Evolutionary conservation across 2,888 invertebrate genomes (phyloP), one percentile per base, ranked within the genome.

Genomic region (Hemicrepidius hirtus): DNA sequence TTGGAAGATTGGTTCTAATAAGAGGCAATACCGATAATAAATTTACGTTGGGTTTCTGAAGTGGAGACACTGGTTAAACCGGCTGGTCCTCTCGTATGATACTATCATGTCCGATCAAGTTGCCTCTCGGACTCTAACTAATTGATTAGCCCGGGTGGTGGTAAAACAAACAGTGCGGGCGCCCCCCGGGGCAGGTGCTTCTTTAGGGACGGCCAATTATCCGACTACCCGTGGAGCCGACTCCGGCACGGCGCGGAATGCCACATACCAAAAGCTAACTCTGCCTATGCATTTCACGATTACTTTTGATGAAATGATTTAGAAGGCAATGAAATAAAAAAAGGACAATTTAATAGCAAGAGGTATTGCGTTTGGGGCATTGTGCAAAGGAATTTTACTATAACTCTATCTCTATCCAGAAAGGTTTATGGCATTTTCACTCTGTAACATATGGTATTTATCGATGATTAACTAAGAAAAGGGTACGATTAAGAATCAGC

Each of bases 131-230:
- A 57, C 53, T 71, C 60, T 76, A 71, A 73, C 69, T 78, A 80
- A 79, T 79, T 78, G 78, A 78, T 79, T 79, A 77, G 76, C 75
- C 72, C 74, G 70, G 74, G 76, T 76, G 74, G 77, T 79, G 76
- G 79, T 80, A 80, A 80, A 81, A 81, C 80, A 81, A 81, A 81
- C 80, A 79, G 77, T 79, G 80, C 79, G 79, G 80, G 78, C 80
- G 79, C 80, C 82, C 81, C 83, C 82, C 75, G 75, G 80, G 81
- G 81, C 79, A 81, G 81, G 80, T 81, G 81, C 79, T 80, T 79
- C 81, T 81, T 81, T 81, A 80, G 83, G 80, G 81, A 82, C 81
- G 82, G 80, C 83, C 84, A 83, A 84, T 83, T 84, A 83, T 82
- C 82, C 79, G 82, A 73, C 81, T 77, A 77, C 83, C 82, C 78